These are phyloP conservation scores for Camponotus pennsylvanicus DNA, from an alignment of 1,140 invertebrate species.

Conservation along the genomic window DNA sequence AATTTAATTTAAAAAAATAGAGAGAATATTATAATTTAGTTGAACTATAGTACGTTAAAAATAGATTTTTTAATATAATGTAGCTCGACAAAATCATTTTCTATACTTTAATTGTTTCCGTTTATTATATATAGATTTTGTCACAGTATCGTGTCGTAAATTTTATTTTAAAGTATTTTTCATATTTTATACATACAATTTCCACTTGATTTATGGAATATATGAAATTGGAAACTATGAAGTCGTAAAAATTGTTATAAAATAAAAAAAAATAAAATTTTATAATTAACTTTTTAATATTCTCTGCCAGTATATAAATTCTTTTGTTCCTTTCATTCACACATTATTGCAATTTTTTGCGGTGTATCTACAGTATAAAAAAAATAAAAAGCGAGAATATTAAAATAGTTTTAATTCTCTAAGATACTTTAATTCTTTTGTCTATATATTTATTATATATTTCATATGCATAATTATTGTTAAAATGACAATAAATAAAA, in stretches of 20 bases:
- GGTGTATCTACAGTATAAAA: not conserved
- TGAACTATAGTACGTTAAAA: no score
- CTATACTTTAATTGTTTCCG: no score
- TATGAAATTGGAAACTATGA: not conserved
- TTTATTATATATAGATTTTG: not conserved
- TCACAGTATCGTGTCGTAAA: not conserved
- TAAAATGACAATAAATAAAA: not conserved
- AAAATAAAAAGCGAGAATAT: not conserved
- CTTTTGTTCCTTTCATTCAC: not conserved
- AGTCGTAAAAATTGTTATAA: not conserved
- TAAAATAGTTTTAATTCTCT: not conserved
- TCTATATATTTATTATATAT: slow-evolving; percentile 17
- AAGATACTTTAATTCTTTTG: not conserved
- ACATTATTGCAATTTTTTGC: not conserved
- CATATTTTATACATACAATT: not conserved
- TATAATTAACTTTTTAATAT: not conserved
- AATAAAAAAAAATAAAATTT: not conserved
- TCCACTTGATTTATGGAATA: not conserved
- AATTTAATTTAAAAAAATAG: no score
- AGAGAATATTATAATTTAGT: no score
- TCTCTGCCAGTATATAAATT: not conserved
- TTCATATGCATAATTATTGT: not conserved
- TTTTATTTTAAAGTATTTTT: slow-evolving; percentile 32
- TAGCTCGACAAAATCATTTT: no score
- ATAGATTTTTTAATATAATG: no score